Conservation (phyloP, 2,888 invertebrate genomes). For the Epirrita christyi region DNA sequence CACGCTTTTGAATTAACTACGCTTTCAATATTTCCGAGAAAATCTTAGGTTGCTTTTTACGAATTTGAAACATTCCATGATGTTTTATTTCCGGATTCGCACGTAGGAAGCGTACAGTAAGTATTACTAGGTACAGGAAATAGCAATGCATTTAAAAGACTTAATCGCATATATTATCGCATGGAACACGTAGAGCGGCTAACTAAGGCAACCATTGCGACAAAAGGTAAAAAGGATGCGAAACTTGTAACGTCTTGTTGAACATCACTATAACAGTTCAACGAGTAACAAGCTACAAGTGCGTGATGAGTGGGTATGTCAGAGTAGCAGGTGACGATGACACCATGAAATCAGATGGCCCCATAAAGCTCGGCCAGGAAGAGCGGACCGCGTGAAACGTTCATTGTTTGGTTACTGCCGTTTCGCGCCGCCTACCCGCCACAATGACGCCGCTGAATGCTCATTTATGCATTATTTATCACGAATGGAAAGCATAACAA, state of each 20-base stretch:
- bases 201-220: no score
- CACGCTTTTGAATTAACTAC: slow-evolving; percentile 4
- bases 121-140: no score
- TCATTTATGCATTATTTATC: slow-evolving; percentile 40
- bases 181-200: no score
- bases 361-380: slow-evolving; percentile 65
- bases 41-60: neutral
- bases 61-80: neutral
- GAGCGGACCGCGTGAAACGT: slow-evolving; percentile 67
- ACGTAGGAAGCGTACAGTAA: no score
- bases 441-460: slow-evolving; percentile 53
- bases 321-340: slow-evolving; percentile 39
- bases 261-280: no score
- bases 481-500: slow-evolving; percentile 34
- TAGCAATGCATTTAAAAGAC: no score
- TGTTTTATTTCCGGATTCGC: no score
- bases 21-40: slow-evolving; percentile 2
- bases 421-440: slow-evolving; percentile 64
- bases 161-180: no score
- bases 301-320: neutral
- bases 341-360: slow-evolving; percentile 65
- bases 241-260: no score
- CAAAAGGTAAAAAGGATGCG: no score
- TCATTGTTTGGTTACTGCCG: slow-evolving; percentile 63
- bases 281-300: no score